Conservation (phyloP, 2,888 invertebrate genomes). For the Diaphora mendica region DNA sequence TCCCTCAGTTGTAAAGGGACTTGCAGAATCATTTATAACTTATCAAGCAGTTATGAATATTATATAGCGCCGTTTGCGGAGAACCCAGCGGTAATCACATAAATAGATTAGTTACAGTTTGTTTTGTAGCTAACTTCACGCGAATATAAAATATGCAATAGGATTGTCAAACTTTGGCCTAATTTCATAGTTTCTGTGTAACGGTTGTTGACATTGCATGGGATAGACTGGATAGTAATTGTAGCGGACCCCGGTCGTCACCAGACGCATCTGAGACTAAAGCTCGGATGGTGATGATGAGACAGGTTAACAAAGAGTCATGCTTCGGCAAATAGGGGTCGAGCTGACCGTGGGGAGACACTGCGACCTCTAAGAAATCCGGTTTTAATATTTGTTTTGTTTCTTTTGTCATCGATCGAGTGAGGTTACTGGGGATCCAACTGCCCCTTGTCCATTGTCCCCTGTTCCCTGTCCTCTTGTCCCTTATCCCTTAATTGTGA, state of each 20-base stretch:
- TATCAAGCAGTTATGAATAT: constrained; percentile 10
- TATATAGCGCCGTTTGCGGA: not conserved
- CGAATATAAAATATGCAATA: not conserved
- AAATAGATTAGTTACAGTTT: constrained; percentile 14
- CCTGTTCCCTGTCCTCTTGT: too few species aligned
- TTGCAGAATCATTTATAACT: not conserved
- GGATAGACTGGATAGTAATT: not conserved
- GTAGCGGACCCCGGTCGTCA: not conserved
- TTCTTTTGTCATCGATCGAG: too few species aligned
- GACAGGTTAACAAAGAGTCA: too few species aligned
- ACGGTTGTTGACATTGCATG: not conserved
- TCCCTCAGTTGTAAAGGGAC: constrained; percentile 1
- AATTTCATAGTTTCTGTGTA: not conserved
- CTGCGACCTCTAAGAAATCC: too few species aligned
- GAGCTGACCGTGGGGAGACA: too few species aligned
- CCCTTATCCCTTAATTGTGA: too few species aligned
- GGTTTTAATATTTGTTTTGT: too few species aligned
- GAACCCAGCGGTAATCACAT: constrained; percentile 1
- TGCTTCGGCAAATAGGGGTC: too few species aligned
- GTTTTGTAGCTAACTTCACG: not conserved
- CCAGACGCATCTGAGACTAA: too few species aligned
- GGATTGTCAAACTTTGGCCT: not conserved
- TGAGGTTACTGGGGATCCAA: too few species aligned
- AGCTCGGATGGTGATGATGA: too few species aligned
- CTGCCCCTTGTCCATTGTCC: too few species aligned